Conservation (phyloP, 2,797 vertebrate genomes). For the Myiotriccus ornatus region DNA sequence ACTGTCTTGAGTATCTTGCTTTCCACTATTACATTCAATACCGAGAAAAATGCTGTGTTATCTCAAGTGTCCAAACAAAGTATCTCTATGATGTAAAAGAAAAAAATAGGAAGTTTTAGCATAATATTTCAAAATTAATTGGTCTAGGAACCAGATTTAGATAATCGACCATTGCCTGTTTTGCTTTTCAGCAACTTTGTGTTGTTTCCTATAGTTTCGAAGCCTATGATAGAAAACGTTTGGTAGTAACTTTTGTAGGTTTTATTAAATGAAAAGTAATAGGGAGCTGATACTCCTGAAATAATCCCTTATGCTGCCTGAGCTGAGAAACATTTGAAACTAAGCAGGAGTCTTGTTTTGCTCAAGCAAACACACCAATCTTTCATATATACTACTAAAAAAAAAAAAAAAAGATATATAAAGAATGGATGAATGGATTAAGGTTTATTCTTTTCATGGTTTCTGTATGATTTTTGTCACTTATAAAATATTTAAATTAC, state of each 20-base stretch:
- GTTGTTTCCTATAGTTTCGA: slow-evolving; percentile 53
- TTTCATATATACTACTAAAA: not conserved
- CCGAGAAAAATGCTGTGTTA: slow-evolving; percentile 46
- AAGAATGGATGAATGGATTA: slow-evolving; percentile 44
- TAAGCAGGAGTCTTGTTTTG: slow-evolving; percentile 58
- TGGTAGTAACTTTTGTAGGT: slow-evolving; percentile 38
- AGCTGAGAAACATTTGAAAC: slow-evolving; percentile 42
- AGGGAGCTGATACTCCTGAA: slow-evolving; percentile 39
- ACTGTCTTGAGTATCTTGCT: slow-evolving; percentile 58
- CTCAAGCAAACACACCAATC: slow-evolving; percentile 34
- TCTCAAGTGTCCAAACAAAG: slow-evolving; percentile 46
- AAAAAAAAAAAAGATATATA: not conserved
- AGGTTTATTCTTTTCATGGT: slow-evolving; percentile 54
- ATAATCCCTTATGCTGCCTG: slow-evolving; percentile 44
- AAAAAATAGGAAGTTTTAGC: slow-evolving; percentile 12
- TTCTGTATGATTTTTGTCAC: slow-evolving; percentile 53
- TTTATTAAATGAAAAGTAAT: slow-evolving; percentile 38
- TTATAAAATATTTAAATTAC: slow-evolving; percentile 71
- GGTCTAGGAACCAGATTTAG: slow-evolving; percentile 58
- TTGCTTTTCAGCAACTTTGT: slow-evolving; percentile 61
- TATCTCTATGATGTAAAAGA: not conserved
- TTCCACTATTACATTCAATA: slow-evolving; percentile 57
- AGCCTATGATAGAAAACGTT: slow-evolving; percentile 21
- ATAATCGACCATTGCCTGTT: slow-evolving; percentile 54
- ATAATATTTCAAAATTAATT: slow-evolving; percentile 66